A percentile compares a stretch with the other conserved stretches of the same genome.
phyloP scores from a whole-genome alignment of 2,797 vertebrate genomes.

The Chanos chanos region DNA sequence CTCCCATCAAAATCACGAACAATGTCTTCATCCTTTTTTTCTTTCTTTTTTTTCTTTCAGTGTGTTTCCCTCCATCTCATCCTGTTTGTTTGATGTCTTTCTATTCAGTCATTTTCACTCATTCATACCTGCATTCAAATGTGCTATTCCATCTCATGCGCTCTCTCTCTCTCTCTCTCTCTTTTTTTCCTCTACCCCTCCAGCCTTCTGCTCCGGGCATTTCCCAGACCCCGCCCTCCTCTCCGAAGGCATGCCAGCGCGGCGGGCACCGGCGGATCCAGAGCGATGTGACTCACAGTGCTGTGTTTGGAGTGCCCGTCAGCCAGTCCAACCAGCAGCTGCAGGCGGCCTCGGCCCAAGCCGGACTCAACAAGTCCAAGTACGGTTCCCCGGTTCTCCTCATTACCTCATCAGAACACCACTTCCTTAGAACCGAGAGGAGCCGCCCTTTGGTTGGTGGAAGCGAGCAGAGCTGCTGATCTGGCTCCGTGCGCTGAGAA shows the following conservation, averaged over 20 bases:
- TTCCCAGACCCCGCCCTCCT: conserved; percentile 84
- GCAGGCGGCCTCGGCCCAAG: conserved; percentile 79
- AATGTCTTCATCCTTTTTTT: too few relatives aligned
- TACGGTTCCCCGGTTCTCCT: too few relatives aligned
- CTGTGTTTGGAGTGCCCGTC: conserved; percentile 70
- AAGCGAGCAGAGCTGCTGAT: not conserved
- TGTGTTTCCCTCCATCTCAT: too few relatives aligned
- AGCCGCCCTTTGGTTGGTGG: not conserved
- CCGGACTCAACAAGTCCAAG: conserved; percentile 84
- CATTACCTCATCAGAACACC: too few relatives aligned
- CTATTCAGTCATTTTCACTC: not conserved
- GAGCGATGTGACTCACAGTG: conserved; percentile 81
- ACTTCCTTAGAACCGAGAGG: too few relatives aligned
- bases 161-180: not conserved
- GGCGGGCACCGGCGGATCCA: conserved; percentile 81
- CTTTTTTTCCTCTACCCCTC: not conserved
- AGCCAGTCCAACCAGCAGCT: conserved; percentile 83
- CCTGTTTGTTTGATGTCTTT: not conserved
- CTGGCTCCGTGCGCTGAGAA: not conserved
- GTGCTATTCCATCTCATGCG: not conserved
- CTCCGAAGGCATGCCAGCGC: conserved; percentile 80
- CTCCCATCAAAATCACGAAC: not conserved
- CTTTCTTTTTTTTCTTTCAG: not conserved
- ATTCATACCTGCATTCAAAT: not conserved
- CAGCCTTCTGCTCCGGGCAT: conserved; percentile 34